phyloP scores from a whole-genome alignment of 2,888 invertebrate genomes.

The Phrixothrix hirtus region DNA sequence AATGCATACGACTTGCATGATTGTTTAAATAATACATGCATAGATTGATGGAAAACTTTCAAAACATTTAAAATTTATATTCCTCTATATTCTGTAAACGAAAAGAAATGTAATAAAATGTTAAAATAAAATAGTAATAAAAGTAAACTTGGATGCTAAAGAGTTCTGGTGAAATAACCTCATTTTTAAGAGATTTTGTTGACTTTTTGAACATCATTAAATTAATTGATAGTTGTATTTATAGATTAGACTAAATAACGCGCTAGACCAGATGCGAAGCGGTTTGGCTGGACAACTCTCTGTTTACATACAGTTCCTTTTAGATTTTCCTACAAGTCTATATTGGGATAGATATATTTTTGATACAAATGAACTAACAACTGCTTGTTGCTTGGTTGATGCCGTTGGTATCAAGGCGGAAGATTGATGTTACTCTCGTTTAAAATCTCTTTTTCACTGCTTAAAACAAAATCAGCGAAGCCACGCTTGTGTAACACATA shows the following conservation, averaged over 20 bases:
- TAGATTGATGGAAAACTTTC: too few relatives aligned
- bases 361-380: too few relatives aligned
- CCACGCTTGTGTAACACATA: conserved; percentile 5
- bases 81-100: conserved; percentile 13
- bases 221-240: conserved; percentile 53
- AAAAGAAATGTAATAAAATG: conserved; percentile 19
- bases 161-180: conserved; percentile 47
- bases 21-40: too few relatives aligned
- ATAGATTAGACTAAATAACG: conserved; percentile 53
- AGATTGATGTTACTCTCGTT: too few relatives aligned
- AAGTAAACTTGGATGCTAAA: conserved; percentile 13
- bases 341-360: too few relatives aligned
- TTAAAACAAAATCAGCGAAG: neutral
- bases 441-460: neutral
- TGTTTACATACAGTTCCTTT: conserved; percentile 21
- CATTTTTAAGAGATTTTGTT: conserved; percentile 47
- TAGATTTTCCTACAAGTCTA: too few relatives aligned
- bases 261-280: conserved; percentile 33
- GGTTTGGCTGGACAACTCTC: conserved; percentile 26
- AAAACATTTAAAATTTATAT: neutral
- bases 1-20: too few relatives aligned
- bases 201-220: conserved; percentile 51
- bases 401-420: too few relatives aligned
- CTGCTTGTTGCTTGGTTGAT: too few relatives aligned
- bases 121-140: conserved; percentile 22